phyloP scores from a whole-genome alignment of 1,140 invertebrate species.

The Linepithema humile region DNA sequence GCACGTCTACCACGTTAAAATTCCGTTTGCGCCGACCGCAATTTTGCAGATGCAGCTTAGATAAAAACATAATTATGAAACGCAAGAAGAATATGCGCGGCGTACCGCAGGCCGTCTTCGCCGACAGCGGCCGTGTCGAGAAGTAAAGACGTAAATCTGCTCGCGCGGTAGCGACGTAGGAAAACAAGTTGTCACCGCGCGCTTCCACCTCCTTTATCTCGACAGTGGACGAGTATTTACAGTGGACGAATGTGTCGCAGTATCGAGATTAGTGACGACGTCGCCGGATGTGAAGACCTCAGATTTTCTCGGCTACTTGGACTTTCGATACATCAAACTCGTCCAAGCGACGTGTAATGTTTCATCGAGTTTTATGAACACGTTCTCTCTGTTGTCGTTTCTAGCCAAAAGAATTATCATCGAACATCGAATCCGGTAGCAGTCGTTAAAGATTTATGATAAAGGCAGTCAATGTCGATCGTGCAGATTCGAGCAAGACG shows the following conservation, averaged over 20 bases:
- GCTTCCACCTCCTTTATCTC: conserved; percentile 41
- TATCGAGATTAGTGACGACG: conserved; percentile 34
- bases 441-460: not conserved
- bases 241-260: conserved; percentile 34
- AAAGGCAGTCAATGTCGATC: not conserved
- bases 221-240: conserved; percentile 38
- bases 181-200: conserved; percentile 51
- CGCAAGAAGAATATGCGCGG: conserved; percentile 15
- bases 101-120: conserved; percentile 24
- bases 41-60: conserved; percentile 35
- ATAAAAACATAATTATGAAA: conserved; percentile 58
- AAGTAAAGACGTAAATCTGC: conserved; percentile 45
- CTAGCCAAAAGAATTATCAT: not conserved
- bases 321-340: conserved; percentile 27
- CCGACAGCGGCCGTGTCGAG: conserved; percentile 6
- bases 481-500: too few relatives aligned
- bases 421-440: not conserved
- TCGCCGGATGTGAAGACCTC: not conserved
- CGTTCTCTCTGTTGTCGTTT: not conserved
- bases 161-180: conserved; percentile 14
- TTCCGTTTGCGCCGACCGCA: conserved; percentile 26
- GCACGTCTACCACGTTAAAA: conserved; percentile 33
- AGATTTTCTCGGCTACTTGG: conserved; percentile 12
- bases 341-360: not conserved
- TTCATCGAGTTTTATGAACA: not conserved